phyloP scores from a whole-genome alignment of 2,113 vertebrate genomes.

The Monopterus albus region DNA sequence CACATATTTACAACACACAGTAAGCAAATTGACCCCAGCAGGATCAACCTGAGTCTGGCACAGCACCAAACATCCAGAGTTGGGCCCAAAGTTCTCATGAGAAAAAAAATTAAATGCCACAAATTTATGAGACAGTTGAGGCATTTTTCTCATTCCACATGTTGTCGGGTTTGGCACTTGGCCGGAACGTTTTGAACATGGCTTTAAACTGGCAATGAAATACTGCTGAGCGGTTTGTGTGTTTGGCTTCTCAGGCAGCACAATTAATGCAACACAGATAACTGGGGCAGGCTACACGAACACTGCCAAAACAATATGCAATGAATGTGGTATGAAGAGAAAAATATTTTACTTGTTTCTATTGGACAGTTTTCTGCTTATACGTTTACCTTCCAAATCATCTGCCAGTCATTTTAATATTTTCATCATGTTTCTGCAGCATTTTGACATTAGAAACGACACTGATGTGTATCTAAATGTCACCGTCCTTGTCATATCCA shows the following conservation, averaged over 20 bases:
- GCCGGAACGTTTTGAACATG: neutral
- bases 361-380: neutral
- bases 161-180: slow-evolving; percentile 2
- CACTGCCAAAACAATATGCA: neutral
- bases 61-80: neutral
- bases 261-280: slow-evolving; percentile 11
- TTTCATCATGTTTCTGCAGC: neutral
- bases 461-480: too few species aligned
- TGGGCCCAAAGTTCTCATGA: slow-evolving; percentile 21
- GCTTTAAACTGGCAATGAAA: slow-evolving; percentile 4
- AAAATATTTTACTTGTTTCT: neutral
- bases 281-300: neutral
- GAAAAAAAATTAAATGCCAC: neutral
- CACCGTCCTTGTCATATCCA: too few species aligned
- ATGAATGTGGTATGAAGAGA: neutral
- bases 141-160: slow-evolving; percentile 31
- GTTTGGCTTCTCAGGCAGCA: slow-evolving; percentile 17
- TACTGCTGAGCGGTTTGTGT: slow-evolving; percentile 14
- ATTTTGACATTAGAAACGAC: neutral
- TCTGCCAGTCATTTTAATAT: neutral
- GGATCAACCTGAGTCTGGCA: neutral
- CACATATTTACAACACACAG: too few species aligned
- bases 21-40: neutral
- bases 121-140: slow-evolving; percentile 24
- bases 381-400: too few species aligned